Conservation (phyloP, 23 tunicate genomes). For the Styela plicata region DNA sequence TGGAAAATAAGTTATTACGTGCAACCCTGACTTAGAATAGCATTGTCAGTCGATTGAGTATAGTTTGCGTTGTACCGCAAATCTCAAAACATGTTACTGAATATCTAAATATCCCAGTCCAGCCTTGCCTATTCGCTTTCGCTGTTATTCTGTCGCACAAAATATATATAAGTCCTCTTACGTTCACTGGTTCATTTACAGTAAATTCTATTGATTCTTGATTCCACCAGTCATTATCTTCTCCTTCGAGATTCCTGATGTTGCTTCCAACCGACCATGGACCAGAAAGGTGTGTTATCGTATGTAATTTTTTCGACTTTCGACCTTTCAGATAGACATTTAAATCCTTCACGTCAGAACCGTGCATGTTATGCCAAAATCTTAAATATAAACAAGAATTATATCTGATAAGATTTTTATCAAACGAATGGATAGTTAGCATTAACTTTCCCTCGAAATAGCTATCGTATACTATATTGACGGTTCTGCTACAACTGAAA, state of each 20-base stretch:
- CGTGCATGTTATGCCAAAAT: constrained; percentile 97
- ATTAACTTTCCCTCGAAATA: no score
- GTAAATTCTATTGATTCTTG: constrained; percentile 40
- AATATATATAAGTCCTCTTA: not conserved
- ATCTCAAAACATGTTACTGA: no score
- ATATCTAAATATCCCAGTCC: no score
- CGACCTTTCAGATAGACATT: constrained; percentile 50
- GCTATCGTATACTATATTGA: no score
- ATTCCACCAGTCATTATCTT: constrained; percentile 88
- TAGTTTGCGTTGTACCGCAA: no score
- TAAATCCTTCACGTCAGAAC: constrained; percentile 66
- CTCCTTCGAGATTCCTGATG: constrained; percentile 24
- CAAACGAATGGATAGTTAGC: no score
- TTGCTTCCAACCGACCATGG: constrained; percentile 73
- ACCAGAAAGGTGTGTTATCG: constrained; percentile 52
- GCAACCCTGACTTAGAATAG: no score
- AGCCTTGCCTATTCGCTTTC: not conserved
- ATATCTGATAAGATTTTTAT: not conserved
- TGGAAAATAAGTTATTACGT: no score
- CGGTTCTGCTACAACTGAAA: no score
- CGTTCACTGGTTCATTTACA: constrained; percentile 35
- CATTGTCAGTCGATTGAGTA: no score
- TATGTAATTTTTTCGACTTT: not conserved
- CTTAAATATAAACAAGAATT: constrained; percentile 29
- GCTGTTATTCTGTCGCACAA: not conserved